These are phyloP conservation scores for Pangasius mekongensis DNA, from an alignment of 2,797 vertebrate genomes.

Conservation along the genomic window DNA sequence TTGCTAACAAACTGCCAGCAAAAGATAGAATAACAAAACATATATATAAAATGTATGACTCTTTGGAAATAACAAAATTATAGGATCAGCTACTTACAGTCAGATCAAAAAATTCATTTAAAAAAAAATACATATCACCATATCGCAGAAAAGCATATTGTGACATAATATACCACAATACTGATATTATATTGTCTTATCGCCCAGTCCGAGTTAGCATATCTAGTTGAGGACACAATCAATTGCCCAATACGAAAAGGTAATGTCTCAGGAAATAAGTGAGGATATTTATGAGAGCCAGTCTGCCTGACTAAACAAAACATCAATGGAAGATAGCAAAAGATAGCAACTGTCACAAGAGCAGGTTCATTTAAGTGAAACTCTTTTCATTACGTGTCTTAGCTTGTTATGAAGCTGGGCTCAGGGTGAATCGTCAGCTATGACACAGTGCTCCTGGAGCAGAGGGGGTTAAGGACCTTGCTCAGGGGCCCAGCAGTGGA, in stretches of 20 bases:
- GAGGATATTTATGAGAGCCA: background rate
- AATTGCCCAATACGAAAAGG: background rate
- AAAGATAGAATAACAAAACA: too few species aligned
- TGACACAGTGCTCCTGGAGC: background rate
- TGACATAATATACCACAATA: too few species aligned
- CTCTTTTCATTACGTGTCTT: background rate
- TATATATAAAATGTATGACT: too few species aligned
- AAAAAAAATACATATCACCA: background rate
- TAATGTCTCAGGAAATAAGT: background rate
- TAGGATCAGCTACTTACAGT: background rate
- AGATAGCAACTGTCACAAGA: background rate
- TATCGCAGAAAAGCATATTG: background rate
- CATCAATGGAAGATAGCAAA: background rate
- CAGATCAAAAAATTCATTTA: background rate
- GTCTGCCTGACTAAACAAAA: background rate
- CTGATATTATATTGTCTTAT: background rate
- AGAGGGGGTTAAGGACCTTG: background rate
- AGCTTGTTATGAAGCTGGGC: background rate
- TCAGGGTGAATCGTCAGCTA: background rate
- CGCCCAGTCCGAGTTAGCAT: background rate
- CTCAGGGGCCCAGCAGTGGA: background rate
- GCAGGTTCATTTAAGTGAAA: background rate
- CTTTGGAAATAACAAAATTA: too few species aligned
- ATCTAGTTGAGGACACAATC: background rate
- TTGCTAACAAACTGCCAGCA: background rate